Evolutionary conservation across 2,888 invertebrate species (phyloP).

Genomic region (Ennomos fuscantarius): DNA sequence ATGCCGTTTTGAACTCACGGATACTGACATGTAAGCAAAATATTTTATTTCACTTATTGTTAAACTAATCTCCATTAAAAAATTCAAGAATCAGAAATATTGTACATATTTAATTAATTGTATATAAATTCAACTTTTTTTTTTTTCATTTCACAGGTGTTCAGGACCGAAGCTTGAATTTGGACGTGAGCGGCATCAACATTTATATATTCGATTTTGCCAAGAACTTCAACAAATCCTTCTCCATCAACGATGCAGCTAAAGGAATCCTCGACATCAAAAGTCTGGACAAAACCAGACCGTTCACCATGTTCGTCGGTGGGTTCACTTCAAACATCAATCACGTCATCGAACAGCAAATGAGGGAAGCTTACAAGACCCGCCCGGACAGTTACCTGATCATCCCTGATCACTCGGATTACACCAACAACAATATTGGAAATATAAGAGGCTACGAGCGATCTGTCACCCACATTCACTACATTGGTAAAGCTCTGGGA

Average conservation of each 20-base stretch:
- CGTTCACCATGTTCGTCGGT: conserved; percentile 69
- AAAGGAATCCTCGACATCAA: conserved; percentile 56
- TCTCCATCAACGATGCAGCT: conserved; percentile 49
- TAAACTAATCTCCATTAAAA: no score
- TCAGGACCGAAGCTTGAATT: conserved; percentile 53
- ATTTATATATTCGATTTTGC: conserved; percentile 67
- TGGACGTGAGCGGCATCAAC: no score
- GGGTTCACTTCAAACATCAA: conserved; percentile 74
- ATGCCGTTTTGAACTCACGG: conserved; percentile 22
- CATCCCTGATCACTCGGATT: conserved; percentile 74
- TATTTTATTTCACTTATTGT: no score
- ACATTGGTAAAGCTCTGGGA: conserved; percentile 70
- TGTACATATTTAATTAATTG: no score
- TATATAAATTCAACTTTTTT: background rate
- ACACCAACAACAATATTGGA: conserved; percentile 68
- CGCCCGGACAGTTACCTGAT: conserved; percentile 72
- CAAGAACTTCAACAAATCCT: conserved; percentile 51
- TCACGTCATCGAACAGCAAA: conserved; percentile 64
- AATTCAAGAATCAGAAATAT: no score
- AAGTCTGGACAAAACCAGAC: conserved; percentile 58
- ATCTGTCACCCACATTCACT: conserved; percentile 70
- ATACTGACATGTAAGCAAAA: conserved; percentile 31
- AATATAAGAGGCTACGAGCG: conserved; percentile 70
- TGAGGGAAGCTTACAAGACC: conserved; percentile 65
- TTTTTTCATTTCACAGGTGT: conserved; percentile 56